phyloP scores from a whole-genome alignment of 2,797 vertebrate genomes.

The Mustela erminea region DNA sequence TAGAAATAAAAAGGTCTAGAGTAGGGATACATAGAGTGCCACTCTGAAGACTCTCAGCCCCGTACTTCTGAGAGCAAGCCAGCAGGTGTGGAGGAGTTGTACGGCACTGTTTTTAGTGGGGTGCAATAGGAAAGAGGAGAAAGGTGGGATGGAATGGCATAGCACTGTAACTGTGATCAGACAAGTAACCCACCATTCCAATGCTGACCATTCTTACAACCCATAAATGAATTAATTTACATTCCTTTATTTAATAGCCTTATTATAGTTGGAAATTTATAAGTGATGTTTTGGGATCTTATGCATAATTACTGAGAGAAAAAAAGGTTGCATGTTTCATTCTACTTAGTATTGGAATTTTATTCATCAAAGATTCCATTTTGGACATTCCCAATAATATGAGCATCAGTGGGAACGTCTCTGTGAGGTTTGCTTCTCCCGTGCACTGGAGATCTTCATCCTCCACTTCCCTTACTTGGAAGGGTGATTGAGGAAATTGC shows the following conservation, averaged over 20 bases:
- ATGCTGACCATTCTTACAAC: conserved; percentile 30
- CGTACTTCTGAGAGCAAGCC: neutral
- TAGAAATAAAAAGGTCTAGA: neutral
- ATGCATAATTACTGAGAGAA: conserved; percentile 46
- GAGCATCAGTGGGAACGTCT: neutral
- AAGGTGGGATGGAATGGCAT: neutral
- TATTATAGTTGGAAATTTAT: conserved; percentile 53
- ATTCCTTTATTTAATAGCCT: conserved; percentile 53
- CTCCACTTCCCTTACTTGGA: neutral
- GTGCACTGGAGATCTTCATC: neutral
- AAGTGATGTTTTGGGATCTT: conserved; percentile 38
- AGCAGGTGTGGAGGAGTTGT: neutral
- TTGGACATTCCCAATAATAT: neutral
- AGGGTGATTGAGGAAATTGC: neutral
- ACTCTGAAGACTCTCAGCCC: neutral
- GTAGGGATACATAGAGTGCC: neutral
- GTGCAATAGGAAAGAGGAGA: neutral
- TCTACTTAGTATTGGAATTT: neutral
- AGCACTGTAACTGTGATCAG: neutral
- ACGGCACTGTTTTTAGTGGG: neutral
- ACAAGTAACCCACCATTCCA: neutral
- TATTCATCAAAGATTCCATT: neutral
- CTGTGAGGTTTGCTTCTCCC: neutral
- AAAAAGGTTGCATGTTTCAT: conserved; percentile 26
- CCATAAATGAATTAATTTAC: conserved; percentile 62